Evolutionary conservation across 2,113 vertebrate genomes (phyloP).

Genomic region (Etia nguti): DNA sequence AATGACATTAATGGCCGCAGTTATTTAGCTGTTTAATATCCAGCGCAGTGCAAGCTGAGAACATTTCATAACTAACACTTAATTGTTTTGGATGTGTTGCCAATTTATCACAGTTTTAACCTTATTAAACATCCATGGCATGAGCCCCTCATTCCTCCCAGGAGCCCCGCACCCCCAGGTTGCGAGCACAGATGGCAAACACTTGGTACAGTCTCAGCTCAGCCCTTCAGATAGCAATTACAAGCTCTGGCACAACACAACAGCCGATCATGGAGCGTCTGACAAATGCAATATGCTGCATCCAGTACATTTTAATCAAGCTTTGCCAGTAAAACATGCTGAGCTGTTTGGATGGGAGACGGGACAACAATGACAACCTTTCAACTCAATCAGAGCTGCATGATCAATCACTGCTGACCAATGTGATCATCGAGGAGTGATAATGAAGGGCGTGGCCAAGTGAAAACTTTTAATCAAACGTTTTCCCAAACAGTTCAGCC

Average conservation of each 20-base stretch:
- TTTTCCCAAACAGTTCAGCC: background rate
- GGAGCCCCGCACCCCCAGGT: background rate
- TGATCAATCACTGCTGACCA: background rate
- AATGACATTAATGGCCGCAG: background rate
- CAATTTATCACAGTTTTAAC: constrained; percentile 8
- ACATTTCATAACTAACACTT: background rate
- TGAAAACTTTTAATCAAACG: background rate
- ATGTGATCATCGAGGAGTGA: background rate
- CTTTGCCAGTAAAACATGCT: background rate
- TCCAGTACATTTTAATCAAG: background rate
- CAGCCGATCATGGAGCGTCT: background rate
- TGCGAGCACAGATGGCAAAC: constrained; percentile 47
- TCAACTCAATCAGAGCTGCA: background rate
- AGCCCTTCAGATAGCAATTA: background rate
- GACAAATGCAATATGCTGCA: background rate
- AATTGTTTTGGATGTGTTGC: background rate
- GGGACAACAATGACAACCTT: background rate
- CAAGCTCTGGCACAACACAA: background rate
- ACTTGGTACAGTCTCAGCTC: constrained; percentile 33
- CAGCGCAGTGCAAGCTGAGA: background rate
- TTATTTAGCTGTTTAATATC: background rate
- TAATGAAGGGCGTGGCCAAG: background rate
- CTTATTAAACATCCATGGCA: constrained; percentile 20
- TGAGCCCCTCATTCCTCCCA: background rate
- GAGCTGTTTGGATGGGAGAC: background rate